These are phyloP conservation scores for Acropternis orthonyx DNA, from an alignment of 2,797 vertebrate genomes.

Conservation along the genomic window DNA sequence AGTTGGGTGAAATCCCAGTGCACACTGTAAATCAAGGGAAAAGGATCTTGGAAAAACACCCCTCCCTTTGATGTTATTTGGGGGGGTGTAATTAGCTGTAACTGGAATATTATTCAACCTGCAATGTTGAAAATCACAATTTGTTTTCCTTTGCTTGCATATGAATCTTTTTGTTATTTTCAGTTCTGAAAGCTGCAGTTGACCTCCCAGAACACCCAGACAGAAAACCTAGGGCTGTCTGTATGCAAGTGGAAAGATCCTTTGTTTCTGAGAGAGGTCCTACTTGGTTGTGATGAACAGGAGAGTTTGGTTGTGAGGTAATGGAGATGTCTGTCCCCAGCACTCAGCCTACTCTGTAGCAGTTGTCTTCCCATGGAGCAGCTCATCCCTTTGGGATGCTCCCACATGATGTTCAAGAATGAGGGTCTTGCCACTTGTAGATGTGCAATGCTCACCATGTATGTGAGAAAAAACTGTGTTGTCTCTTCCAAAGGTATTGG, in stretches of 20 bases:
- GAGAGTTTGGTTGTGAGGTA: background rate
- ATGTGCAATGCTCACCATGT: background rate
- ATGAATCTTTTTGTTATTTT: background rate
- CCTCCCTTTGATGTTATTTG: constrained; percentile 35
- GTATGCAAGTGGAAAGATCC: background rate
- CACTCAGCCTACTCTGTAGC: fast-evolving
- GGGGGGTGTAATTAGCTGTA: constrained; percentile 70
- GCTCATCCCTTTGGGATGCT: background rate
- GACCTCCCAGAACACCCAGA: background rate
- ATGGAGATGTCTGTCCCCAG: fast-evolving
- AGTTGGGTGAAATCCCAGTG: constrained; percentile 14
- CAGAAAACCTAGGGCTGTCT: background rate
- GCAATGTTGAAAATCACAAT: constrained; percentile 60
- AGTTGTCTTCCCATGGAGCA: background rate
- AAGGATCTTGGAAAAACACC: background rate
- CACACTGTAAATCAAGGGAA: background rate
- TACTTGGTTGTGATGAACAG: background rate
- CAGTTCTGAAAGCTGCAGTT: background rate
- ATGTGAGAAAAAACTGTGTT: background rate
- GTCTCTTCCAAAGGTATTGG: background rate
- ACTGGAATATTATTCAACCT: constrained; percentile 64
- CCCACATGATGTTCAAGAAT: fast-evolving
- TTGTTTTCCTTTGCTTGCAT: constrained; percentile 52
- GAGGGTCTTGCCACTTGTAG: fast-evolving
- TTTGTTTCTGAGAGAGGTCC: background rate